A percentile compares a stretch with the other conserved stretches of the same genome.
Conservation (phyloP, 1,140 invertebrate species). For the Physella acuta region DNA sequence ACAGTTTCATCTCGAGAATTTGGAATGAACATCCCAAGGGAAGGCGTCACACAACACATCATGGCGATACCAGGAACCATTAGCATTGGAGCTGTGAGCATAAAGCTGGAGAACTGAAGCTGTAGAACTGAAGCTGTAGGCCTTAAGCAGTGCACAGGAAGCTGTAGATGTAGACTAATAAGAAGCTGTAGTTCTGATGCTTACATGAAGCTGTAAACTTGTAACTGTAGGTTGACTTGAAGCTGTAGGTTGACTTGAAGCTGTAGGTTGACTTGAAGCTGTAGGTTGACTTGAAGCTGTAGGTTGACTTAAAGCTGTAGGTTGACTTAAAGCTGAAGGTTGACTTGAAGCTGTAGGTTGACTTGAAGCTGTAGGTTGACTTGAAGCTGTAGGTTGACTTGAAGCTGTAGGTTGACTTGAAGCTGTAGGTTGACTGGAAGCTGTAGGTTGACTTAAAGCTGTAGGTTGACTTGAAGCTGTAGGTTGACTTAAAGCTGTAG, state of each 20-base stretch:
- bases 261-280: not conserved
- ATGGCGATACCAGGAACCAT: too few relatives aligned
- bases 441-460: not conserved
- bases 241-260: not conserved
- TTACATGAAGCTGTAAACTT: too few relatives aligned
- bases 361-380: not conserved
- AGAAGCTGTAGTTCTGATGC: too few relatives aligned
- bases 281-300: not conserved
- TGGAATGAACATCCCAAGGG: too few relatives aligned
- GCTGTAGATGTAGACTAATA: too few relatives aligned
- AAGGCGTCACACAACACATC: too few relatives aligned
- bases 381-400: not conserved
- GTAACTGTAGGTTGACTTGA: too few relatives aligned
- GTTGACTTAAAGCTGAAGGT: not conserved
- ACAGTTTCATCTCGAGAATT: too few relatives aligned
- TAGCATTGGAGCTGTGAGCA: too few relatives aligned
- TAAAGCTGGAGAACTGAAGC: too few relatives aligned
- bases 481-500: not conserved
- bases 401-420: not conserved
- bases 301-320: not conserved
- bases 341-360: not conserved
- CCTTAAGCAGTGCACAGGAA: too few relatives aligned
- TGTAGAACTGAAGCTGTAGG: too few relatives aligned
- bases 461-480: not conserved
- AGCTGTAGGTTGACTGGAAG: not conserved